Base-by-base conservation (phyloP, 2,797 vertebrate species). In the Spondyliosoma cantharus region DNA sequence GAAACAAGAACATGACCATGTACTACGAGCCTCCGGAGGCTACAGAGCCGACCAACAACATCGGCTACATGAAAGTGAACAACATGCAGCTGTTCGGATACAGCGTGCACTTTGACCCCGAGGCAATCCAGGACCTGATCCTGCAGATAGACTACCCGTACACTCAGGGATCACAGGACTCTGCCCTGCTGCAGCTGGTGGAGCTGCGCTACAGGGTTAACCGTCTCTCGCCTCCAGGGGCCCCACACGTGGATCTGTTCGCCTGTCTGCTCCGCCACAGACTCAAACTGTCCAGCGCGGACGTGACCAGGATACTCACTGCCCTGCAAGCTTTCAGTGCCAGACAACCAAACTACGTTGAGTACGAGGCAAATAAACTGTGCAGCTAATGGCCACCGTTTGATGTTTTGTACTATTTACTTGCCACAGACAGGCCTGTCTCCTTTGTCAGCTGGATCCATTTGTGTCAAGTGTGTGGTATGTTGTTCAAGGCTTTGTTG, bases 111-210 rank as follows among this genome's bases (percentile, higher is more conserved):
- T 99, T 99, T 49, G 97, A 99, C 94, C 97, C 97, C 0, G 97
- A 99, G 84, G 97, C 98, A 0, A 99, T 99, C 80, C 96, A 97
- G 92, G 97, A 99, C 91, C 93, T 99, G 94, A 98, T 99, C 81
- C 94, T 99, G 92, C 98, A 99, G 94, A 93, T 99, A 92, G 98
- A 99, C 94, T 98, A 98, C 94, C 97, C 97, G 16, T 99, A 98
- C 77, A 98, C 97, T 95, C 97, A 97, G 96, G 97, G 97, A 90
- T 98, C 97, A 27, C 97, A 98, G 94, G 98, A 98, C 92, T 97
- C 97, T 0, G 98, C 98, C 9, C 95, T 99, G 92, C 94, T 97
- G 93, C 97, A 99, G 92, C 93, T 99, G 64, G 93, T 98, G 76
- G 98, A 99, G 93, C 96, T 99, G 68, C 95, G 97, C 84, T 95